Conservation (phyloP, 2,797 vertebrate genomes). For the Chaetodon trifasciatus region DNA sequence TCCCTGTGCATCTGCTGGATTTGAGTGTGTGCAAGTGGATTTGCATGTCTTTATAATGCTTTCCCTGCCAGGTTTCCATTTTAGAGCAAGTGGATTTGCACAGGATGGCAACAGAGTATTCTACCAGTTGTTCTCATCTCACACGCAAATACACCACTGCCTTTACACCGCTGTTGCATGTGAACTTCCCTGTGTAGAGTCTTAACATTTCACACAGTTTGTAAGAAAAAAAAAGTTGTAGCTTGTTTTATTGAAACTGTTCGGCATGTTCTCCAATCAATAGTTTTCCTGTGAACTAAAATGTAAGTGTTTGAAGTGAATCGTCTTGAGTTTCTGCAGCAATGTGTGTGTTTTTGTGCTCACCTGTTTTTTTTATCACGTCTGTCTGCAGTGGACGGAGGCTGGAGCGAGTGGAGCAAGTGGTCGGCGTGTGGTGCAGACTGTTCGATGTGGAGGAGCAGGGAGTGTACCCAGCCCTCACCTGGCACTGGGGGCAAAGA, state of each 20-base stretch:
- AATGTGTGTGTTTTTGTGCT: constrained; percentile 10
- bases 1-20: constrained; percentile 61
- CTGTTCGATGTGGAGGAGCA: constrained; percentile 95
- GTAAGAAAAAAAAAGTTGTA: constrained; percentile 24
- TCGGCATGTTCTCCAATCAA: constrained; percentile 58
- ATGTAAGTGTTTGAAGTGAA: constrained; percentile 37
- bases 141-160: constrained; percentile 57
- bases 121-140: constrained; percentile 55
- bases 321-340: constrained; percentile 15
- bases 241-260: constrained; percentile 48
- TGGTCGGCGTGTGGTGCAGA: constrained; percentile 95
- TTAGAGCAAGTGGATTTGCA: constrained; percentile 67
- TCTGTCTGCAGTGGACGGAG: constrained; percentile 91
- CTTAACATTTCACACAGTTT: constrained; percentile 36
- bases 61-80: constrained; percentile 70
- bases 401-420: constrained; percentile 97
- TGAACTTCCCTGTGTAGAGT: constrained; percentile 30
- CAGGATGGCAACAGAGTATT: constrained; percentile 63
- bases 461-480: constrained; percentile 94
- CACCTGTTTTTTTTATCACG: constrained; percentile 23
- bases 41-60: constrained; percentile 78
- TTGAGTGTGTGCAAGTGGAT: constrained; percentile 70
- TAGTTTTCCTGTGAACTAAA: constrained; percentile 39
- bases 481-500: constrained; percentile 95
- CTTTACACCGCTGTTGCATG: constrained; percentile 40